phyloP scores from a whole-genome alignment of 2,888 invertebrate genomes.

The Heteropelma amictum region DNA sequence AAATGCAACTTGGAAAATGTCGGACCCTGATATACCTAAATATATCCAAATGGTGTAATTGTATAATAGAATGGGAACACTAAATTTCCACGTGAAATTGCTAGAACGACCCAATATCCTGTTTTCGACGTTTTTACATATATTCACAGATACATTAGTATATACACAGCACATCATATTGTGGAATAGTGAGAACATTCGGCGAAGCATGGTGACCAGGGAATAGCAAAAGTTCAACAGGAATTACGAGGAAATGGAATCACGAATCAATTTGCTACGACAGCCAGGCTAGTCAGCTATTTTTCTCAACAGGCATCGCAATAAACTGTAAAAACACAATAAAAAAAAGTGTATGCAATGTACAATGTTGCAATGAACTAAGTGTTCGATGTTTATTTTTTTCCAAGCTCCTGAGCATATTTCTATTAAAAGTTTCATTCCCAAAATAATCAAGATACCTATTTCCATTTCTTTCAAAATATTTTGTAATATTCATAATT shows the following conservation, averaged over 20 bases:
- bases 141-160: conserved; percentile 2
- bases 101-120: conserved; percentile 45
- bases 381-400: too few relatives aligned
- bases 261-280: conserved; percentile 29
- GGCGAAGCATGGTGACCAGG: conserved; percentile 36
- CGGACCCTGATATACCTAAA: neutral
- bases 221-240: conserved; percentile 32
- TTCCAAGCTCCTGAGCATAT: too few relatives aligned
- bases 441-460: too few relatives aligned
- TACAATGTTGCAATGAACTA: too few relatives aligned
- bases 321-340: too few relatives aligned
- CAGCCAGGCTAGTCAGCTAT: conserved; percentile 6
- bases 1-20: too few relatives aligned
- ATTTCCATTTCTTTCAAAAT: too few relatives aligned
- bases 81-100: conserved; percentile 39
- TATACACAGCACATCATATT: conserved; percentile 16
- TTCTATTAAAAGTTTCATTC: too few relatives aligned
- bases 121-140: conserved; percentile 1
- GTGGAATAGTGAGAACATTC: conserved; percentile 34
- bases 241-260: conserved; percentile 32
- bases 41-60: neutral
- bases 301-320: neutral
- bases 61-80: conserved; percentile 39
- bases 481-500: too few relatives aligned
- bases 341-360: too few relatives aligned